Evolutionary conservation across 2,888 invertebrate genomes (phyloP).

Genomic region (Apodemia mormo): DNA sequence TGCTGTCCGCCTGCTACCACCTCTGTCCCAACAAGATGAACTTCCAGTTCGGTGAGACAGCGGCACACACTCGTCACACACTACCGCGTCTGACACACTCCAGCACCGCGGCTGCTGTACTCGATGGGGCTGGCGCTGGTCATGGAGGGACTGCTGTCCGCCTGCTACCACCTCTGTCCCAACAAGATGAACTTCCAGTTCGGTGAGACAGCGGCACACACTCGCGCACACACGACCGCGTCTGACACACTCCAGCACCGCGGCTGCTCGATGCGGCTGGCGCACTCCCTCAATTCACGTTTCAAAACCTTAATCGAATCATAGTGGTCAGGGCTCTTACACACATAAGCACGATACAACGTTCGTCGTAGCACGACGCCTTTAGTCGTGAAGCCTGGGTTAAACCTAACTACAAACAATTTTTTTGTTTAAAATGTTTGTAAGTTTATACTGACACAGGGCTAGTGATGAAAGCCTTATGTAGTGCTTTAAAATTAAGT

Average conservation of each 20-base stretch:
- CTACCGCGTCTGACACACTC: background rate
- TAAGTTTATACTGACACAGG: too few species aligned
- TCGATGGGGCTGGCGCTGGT: slow-evolving; percentile 93
- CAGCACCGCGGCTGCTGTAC: slow-evolving; percentile 79
- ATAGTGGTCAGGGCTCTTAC: too few species aligned
- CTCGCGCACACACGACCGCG: background rate
- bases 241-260: background rate
- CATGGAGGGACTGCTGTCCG: slow-evolving; percentile 94
- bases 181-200: slow-evolving; percentile 95
- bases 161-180: slow-evolving; percentile 95
- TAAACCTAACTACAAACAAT: too few species aligned
- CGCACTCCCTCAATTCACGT: slow-evolving; percentile 48
- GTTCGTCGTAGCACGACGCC: too few species aligned
- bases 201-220: slow-evolving; percentile 73
- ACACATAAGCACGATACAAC: too few species aligned
- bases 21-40: slow-evolving; percentile 94
- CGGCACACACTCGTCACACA: background rate
- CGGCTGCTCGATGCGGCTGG: slow-evolving; percentile 88
- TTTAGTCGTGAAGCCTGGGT: too few species aligned
- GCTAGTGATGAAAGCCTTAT: too few species aligned
- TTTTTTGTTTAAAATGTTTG: too few species aligned
- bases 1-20: slow-evolving; percentile 94
- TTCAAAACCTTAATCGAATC: too few species aligned
- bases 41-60: slow-evolving; percentile 90
- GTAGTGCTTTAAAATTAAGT: too few species aligned